Evolutionary conservation across 2,888 invertebrate species (phyloP).

Genomic region (Pachycephus smyrnensis): DNA sequence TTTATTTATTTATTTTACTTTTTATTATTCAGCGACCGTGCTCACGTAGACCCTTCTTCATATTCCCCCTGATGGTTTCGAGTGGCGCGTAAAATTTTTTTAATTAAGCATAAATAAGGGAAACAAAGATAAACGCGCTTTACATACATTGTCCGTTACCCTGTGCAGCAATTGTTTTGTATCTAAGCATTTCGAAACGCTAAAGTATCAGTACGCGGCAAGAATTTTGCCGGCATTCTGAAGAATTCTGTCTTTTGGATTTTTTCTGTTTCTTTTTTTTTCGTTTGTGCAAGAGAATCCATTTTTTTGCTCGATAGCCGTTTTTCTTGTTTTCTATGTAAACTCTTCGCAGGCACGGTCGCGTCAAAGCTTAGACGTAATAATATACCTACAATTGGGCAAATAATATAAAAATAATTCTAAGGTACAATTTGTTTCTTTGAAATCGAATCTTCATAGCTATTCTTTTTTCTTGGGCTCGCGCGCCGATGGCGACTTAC

Average conservation of each 20-base stretch:
- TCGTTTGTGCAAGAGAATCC: neutral
- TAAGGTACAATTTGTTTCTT: conserved; percentile 22
- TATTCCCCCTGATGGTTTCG: neutral
- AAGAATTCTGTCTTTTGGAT: neutral
- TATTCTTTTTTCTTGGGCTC: neutral
- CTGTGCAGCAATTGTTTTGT: conserved; percentile 23
- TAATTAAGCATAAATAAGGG: neutral
- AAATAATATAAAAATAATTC: conserved; percentile 55
- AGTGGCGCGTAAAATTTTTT: neutral
- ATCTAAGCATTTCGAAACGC: conserved; percentile 12
- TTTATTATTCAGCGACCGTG: conserved; percentile 12
- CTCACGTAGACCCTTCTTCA: neutral
- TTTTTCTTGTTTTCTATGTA: neutral
- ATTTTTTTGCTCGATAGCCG: neutral
- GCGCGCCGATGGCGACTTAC: neutral
- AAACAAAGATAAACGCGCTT: neutral
- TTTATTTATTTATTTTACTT: conserved; percentile 4
- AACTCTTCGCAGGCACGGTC: neutral
- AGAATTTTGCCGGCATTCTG: conserved; percentile 8
- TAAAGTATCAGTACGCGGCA: conserved; percentile 8
- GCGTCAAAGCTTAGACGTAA: conserved; percentile 4
- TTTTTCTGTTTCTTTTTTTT: neutral
- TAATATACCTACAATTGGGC: conserved; percentile 37
- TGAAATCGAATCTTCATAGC: neutral
- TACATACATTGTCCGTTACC: conserved; percentile 25